Evolutionary conservation across 1,140 invertebrate species (phyloP), one percentile per base, ranked within the genome.

Genomic region (Leptoteleia sp.): DNA sequence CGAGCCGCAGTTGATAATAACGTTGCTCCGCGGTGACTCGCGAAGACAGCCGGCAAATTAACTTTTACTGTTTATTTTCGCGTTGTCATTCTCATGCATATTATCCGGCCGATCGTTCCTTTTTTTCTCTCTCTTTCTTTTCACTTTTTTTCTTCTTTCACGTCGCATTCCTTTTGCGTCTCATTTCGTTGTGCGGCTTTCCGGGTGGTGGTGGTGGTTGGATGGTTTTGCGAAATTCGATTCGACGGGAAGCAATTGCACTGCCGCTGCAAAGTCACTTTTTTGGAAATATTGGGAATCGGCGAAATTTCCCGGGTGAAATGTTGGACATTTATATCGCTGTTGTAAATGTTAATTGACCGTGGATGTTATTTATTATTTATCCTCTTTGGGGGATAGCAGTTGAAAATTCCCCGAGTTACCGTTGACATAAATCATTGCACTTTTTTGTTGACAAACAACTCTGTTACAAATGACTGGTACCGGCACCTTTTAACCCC

Each of bases 381-480:
- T n/a, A n/a, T n/a, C n/a, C n/a, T n/a, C n/a, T n/a, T n/a, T n/a
- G n/a, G n/a, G n/a, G n/a, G n/a, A n/a, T n/a, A n/a, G n/a, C n/a
- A n/a, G n/a, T n/a, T n/a, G n/a, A n/a, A n/a, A 22, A 43, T n/a
- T 43, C 9, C 8, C 4, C 17, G 16, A 43, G 40, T 22, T n/a
- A 11, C 9, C 8, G 12, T 11, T 1, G 11, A 57, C 27, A 64
- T 67, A 67, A 54, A 55, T 67, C 62, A 68, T 0, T 3, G 6
- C 12, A 38, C 57, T 65, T 68, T 68, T 61, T 52, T 52, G 68
- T 62, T 50, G 47, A 62, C 68, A 62, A 72, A 72, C 48, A 62
- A 72, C 48, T 62, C 48, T 45, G 68, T 72, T 67, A 65, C 71
- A 75, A 76, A 67, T 67, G 54, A 67, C 55, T 76, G 5, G 22